Conservation (phyloP, 1,140 invertebrate species). For the Choristoneura fumiferana region DNA sequence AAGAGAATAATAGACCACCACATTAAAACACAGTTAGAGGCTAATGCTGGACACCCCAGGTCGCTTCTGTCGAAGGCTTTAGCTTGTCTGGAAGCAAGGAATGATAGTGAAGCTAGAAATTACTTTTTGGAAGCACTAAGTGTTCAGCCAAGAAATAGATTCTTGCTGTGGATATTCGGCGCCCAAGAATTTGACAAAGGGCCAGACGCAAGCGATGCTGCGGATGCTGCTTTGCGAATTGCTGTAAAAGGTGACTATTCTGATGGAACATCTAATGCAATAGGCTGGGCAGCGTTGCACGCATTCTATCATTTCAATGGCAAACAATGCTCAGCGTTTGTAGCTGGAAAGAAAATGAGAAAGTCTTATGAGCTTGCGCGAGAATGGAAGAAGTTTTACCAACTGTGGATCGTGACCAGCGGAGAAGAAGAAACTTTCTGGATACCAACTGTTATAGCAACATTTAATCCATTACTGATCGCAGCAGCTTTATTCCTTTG, state of each 20-base stretch:
- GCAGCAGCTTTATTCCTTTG: slow-evolving; percentile 68
- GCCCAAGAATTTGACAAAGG: slow-evolving; percentile 52
- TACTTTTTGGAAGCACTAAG: slow-evolving; percentile 48
- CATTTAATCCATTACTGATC: slow-evolving; percentile 53
- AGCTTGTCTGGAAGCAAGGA: slow-evolving; percentile 51
- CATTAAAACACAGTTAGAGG: slow-evolving; percentile 45
- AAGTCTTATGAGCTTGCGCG: slow-evolving; percentile 54
- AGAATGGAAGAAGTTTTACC: slow-evolving; percentile 55
- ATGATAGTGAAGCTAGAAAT: slow-evolving; percentile 44
- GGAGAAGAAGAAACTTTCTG: slow-evolving; percentile 67
- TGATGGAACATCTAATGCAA: slow-evolving; percentile 54
- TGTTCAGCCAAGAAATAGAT: slow-evolving; percentile 51
- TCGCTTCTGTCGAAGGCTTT: slow-evolving; percentile 49
- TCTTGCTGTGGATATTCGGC: slow-evolving; percentile 59
- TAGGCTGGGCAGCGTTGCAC: slow-evolving; percentile 66
- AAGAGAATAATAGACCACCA: slow-evolving; percentile 43
- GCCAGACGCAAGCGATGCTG: slow-evolving; percentile 32
- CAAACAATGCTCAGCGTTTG: slow-evolving; percentile 54
- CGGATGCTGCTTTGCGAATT: slow-evolving; percentile 56
- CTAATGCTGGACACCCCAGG: slow-evolving; percentile 42
- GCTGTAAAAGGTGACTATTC: slow-evolving; percentile 57
- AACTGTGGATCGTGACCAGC: slow-evolving; percentile 53
- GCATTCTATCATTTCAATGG: slow-evolving; percentile 52
- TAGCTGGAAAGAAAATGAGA: slow-evolving; percentile 63
- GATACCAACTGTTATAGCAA: slow-evolving; percentile 42